phyloP scores from a whole-genome alignment of 2,888 invertebrate genomes.

The Melanostoma scalare region DNA sequence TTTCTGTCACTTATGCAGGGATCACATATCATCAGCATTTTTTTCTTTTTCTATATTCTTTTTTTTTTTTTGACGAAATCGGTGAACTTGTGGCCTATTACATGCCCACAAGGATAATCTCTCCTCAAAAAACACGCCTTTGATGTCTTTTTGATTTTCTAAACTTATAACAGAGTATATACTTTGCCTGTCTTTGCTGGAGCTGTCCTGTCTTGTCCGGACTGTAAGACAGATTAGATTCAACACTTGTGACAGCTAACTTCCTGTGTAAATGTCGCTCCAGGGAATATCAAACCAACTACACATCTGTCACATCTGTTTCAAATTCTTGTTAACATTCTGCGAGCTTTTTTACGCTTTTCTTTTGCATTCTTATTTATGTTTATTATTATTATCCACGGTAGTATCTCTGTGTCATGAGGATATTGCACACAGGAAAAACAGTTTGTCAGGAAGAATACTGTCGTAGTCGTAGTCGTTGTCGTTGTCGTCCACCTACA shows the following conservation, averaged over 20 bases:
- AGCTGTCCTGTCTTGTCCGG: constrained; percentile 37
- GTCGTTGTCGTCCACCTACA: constrained; percentile 8
- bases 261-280: constrained; percentile 38
- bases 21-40: constrained; percentile 63
- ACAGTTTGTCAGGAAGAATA: constrained; percentile 58
- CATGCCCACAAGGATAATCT: constrained; percentile 32
- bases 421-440: constrained; percentile 52
- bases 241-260: constrained; percentile 33
- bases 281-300: constrained; percentile 31
- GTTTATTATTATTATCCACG: constrained; percentile 67
- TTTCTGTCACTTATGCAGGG: constrained; percentile 53
- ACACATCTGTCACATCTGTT: constrained; percentile 69
- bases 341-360: constrained; percentile 62
- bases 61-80: neutral
- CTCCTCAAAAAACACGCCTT: constrained; percentile 43
- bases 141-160: constrained; percentile 69
- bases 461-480: constrained; percentile 6
- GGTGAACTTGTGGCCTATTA: constrained; percentile 20
- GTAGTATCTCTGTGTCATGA: constrained; percentile 39
- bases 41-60: no score
- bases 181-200: neutral
- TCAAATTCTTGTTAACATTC: constrained; percentile 64
- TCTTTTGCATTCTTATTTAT: constrained; percentile 69
- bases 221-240: constrained; percentile 48
- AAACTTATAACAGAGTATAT: constrained; percentile 42